phyloP scores from a whole-genome alignment of 1,140 invertebrate genomes.

The Propsilocerus akamusi region DNA sequence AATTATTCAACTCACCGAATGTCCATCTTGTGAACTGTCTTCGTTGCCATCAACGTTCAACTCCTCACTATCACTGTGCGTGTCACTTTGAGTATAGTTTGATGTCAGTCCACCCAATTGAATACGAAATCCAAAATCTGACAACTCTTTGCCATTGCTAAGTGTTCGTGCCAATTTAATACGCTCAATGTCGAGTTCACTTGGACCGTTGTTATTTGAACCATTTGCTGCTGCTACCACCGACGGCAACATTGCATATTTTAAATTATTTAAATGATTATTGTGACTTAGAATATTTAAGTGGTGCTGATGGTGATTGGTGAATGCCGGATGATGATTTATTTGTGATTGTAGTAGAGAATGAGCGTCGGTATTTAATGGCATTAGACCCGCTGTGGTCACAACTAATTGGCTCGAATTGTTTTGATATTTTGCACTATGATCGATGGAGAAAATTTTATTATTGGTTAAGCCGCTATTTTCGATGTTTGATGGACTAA shows the following conservation, averaged over 20 bases:
- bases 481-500: conserved; percentile 13
- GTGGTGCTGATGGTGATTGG: background rate
- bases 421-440: background rate
- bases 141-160: conserved; percentile 15
- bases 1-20: conserved; percentile 20
- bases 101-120: conserved; percentile 21
- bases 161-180: conserved; percentile 18
- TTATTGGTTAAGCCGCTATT: conserved; percentile 2
- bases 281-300: background rate
- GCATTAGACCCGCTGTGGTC: conserved; percentile 12
- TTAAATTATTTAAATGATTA: background rate
- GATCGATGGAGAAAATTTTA: background rate
- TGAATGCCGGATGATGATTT: background rate
- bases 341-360: background rate
- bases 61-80: conserved; percentile 15
- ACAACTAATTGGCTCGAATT: conserved; percentile 7
- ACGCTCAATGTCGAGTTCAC: conserved; percentile 18
- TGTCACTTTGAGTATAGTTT: conserved; percentile 23
- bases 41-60: conserved; percentile 23
- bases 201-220: background rate
- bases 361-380: conserved; percentile 8
- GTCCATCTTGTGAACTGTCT: conserved; percentile 19
- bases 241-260: background rate
- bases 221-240: background rate
- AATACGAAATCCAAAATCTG: conserved; percentile 24